Evolutionary conservation across 2,888 invertebrate genomes (phyloP).

Genomic region (Hoplodrina ambigua): DNA sequence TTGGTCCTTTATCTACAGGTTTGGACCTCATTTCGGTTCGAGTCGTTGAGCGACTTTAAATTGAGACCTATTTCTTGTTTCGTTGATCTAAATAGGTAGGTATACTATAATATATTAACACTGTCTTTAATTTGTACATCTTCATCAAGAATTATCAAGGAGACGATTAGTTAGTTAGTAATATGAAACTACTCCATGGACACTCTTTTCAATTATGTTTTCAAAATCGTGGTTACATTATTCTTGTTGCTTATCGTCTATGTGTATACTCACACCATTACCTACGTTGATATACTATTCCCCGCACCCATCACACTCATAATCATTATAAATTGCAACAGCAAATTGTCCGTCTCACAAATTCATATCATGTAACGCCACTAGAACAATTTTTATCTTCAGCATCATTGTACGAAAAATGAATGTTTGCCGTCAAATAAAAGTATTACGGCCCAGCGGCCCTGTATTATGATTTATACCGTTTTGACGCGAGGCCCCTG

Average conservation of each 20-base stretch:
- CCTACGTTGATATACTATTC: conserved; percentile 13
- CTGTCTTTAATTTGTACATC: not conserved
- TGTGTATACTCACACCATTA: conserved; percentile 4
- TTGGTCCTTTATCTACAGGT: conserved; percentile 51
- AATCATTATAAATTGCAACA: conserved; percentile 59
- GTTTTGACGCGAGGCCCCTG: conserved; percentile 45
- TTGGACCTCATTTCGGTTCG: conserved; percentile 43
- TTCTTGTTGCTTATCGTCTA: not conserved
- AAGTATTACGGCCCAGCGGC: conserved; percentile 61
- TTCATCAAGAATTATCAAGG: not conserved
- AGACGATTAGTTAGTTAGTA: too few species aligned
- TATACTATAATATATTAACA: too few species aligned
- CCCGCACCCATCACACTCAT: conserved; percentile 17
- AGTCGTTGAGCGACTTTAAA: conserved; percentile 9
- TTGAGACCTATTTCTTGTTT: conserved; percentile 11
- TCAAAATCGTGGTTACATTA: too few species aligned
- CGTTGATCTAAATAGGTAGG: not conserved
- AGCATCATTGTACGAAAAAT: conserved; percentile 72
- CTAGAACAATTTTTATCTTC: conserved; percentile 66
- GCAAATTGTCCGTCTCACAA: conserved; percentile 57
- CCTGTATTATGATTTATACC: conserved; percentile 62
- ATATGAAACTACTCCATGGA: too few species aligned
- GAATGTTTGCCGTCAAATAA: conserved; percentile 78
- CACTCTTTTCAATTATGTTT: too few species aligned
- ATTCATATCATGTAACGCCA: conserved; percentile 61